Percentiles rank a stretch among this genome's conserved stretches.
Evolutionary conservation across 2,888 invertebrate genomes (phyloP).

Genomic region (Barypeithes pellucidus): DNA sequence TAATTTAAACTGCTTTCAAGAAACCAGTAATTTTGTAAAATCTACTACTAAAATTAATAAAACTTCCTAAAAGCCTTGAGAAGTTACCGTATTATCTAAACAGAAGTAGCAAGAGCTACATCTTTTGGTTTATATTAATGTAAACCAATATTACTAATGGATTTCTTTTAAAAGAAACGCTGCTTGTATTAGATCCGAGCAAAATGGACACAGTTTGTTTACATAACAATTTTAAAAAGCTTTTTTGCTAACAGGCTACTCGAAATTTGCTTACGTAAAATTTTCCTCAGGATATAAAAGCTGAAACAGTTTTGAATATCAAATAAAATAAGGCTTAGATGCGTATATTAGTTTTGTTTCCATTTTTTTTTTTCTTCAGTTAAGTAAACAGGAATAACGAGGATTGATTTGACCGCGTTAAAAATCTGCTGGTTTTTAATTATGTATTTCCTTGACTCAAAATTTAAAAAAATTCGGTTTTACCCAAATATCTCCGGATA

Average conservation of each 20-base stretch:
- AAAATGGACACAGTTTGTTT: constrained; percentile 38
- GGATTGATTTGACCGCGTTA: too few species aligned
- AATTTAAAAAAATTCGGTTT: too few species aligned
- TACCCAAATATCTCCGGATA: too few species aligned
- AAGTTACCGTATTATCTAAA: constrained; percentile 42
- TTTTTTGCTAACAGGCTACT: constrained; percentile 40
- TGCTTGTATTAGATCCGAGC: constrained; percentile 37
- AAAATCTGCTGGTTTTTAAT: too few species aligned
- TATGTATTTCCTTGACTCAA: too few species aligned
- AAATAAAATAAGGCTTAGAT: constrained; percentile 13
- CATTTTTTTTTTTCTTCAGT: background rate
- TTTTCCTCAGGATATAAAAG: constrained; percentile 22
- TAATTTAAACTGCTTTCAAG: too few species aligned
- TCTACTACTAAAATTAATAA: constrained; percentile 17
- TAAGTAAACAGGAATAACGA: background rate
- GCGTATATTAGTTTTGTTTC: constrained; percentile 1
- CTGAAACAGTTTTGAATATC: constrained; percentile 21
- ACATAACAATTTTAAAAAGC: constrained; percentile 56
- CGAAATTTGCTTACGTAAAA: constrained; percentile 29
- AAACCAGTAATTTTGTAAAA: too few species aligned
- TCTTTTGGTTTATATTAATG: constrained; percentile 49
- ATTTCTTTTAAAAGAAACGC: constrained; percentile 45
- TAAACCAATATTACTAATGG: constrained; percentile 57
- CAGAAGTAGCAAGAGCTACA: constrained; percentile 39
- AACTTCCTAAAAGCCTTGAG: constrained; percentile 24